Evolutionary conservation across 2,888 invertebrate genomes (phyloP).

Genomic region (Protula sp.): DNA sequence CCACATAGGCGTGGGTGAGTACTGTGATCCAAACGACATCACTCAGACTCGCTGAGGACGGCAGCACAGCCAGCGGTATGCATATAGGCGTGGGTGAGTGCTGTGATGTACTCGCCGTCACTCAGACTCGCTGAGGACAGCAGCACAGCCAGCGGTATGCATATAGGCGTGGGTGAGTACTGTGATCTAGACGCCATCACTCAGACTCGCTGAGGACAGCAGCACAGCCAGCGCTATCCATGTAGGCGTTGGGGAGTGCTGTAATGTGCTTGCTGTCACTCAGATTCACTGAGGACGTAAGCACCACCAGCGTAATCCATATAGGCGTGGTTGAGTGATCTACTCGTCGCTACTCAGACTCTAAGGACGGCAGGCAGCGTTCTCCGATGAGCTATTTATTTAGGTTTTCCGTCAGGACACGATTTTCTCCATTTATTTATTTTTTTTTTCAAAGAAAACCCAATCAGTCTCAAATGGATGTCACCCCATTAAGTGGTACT

Average conservation of each 20-base stretch:
- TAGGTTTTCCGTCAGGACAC: too few relatives aligned
- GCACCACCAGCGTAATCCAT: too few relatives aligned
- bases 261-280: too few relatives aligned
- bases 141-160: background rate
- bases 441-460: too few relatives aligned
- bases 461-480: too few relatives aligned
- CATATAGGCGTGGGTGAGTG: background rate
- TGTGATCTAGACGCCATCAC: background rate
- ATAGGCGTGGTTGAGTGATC: too few relatives aligned
- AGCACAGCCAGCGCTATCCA: background rate
- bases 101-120: background rate
- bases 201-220: background rate
- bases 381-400: too few relatives aligned
- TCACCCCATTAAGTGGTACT: too few relatives aligned
- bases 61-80: background rate
- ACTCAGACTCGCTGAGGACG: background rate
- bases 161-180: background rate
- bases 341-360: too few relatives aligned
- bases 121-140: background rate
- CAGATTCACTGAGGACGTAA: too few relatives aligned
- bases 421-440: too few relatives aligned
- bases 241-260: background rate
- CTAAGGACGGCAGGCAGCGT: too few relatives aligned
- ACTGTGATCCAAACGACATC: background rate
- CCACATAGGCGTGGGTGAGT: background rate